A percentile compares a stretch with the other conserved stretches of the same genome.
Evolutionary conservation across 2,797 vertebrate genomes (phyloP).

Genomic region (Arrhamphus sclerolepis): DNA sequence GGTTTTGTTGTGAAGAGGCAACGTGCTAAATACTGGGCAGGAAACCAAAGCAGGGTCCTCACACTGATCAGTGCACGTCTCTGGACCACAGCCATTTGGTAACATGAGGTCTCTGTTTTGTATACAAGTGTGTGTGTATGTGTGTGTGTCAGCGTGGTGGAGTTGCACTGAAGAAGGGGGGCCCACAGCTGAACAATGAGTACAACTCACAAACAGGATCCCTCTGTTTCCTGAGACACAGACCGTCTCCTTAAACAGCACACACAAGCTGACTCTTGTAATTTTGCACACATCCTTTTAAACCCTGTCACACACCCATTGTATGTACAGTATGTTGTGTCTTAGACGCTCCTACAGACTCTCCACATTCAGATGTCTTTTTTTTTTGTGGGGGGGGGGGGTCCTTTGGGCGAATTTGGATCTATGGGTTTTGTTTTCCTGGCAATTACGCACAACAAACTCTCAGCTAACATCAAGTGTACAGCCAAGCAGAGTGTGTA

Average conservation of each 20-base stretch:
- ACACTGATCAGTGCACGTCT: conserved; percentile 43
- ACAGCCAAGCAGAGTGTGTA: conserved; percentile 41
- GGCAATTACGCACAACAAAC: conserved; percentile 60
- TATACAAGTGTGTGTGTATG: conserved; percentile 27
- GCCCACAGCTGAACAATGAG: conserved; percentile 80
- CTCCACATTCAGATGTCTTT: conserved; percentile 45
- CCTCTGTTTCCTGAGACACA: conserved; percentile 81
- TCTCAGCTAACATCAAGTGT: conserved; percentile 48
- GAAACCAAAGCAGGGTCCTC: conserved; percentile 46
- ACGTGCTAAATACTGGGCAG: conserved; percentile 15
- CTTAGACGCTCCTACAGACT: conserved; percentile 22
- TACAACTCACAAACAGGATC: conserved; percentile 82
- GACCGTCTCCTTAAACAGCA: conserved; percentile 64
- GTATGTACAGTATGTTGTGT: conserved; percentile 22
- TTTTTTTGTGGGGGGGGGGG: too few relatives aligned
- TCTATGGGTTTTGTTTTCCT: conserved; percentile 43
- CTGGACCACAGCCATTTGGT: conserved; percentile 41
- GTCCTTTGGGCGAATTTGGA: conserved; percentile 39
- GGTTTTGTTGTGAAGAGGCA: conserved; percentile 52
- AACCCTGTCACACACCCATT: conserved; percentile 24
- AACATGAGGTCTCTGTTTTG: conserved; percentile 42
- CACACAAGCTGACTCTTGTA: conserved; percentile 34
- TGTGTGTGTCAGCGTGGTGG: conserved; percentile 24
- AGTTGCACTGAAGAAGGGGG: conserved; percentile 10
- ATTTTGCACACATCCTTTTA: conserved; percentile 48